Percentiles rank a stretch among this genome's conserved stretches.
Conservation (phyloP, 1,140 invertebrate species). For the Octopus bimaculoides region DNA sequence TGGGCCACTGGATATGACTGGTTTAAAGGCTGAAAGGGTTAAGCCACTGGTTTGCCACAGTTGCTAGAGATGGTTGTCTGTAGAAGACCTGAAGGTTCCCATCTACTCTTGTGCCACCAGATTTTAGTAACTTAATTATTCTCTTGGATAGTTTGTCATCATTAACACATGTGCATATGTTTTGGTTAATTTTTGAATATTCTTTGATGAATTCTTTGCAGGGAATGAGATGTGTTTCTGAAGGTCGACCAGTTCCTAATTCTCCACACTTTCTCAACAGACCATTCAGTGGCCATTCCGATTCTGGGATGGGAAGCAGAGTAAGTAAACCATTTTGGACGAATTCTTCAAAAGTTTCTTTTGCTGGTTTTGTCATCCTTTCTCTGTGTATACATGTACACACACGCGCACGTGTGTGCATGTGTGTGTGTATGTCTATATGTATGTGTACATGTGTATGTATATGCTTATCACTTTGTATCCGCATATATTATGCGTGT, state of each 20-base stretch:
- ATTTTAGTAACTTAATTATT: too few species aligned
- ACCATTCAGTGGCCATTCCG: conserved; percentile 21
- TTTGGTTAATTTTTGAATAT: too few species aligned
- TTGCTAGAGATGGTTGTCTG: too few species aligned
- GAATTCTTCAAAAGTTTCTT: not conserved
- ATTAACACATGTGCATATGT: too few species aligned
- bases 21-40: too few species aligned
- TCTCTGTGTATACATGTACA: not conserved
- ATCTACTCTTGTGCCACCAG: too few species aligned
- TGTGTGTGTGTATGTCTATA: not conserved
- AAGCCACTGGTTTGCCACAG: too few species aligned
- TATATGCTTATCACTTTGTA: not conserved
- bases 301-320: conserved; percentile 5
- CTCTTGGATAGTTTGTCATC: too few species aligned
- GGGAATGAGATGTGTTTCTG: conserved; percentile 33
- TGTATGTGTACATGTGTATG: not conserved
- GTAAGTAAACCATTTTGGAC: not conserved
- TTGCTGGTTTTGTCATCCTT: not conserved
- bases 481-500: too few species aligned
- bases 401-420: not conserved
- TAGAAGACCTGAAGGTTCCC: too few species aligned
- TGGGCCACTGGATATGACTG: too few species aligned
- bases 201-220: conserved; percentile 11
- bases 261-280: conserved; percentile 33
- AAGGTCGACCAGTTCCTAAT: conserved; percentile 29